Evolutionary conservation across 2,113 vertebrate genomes (phyloP).

Genomic region (Ornithorhynchus anatinus): DNA sequence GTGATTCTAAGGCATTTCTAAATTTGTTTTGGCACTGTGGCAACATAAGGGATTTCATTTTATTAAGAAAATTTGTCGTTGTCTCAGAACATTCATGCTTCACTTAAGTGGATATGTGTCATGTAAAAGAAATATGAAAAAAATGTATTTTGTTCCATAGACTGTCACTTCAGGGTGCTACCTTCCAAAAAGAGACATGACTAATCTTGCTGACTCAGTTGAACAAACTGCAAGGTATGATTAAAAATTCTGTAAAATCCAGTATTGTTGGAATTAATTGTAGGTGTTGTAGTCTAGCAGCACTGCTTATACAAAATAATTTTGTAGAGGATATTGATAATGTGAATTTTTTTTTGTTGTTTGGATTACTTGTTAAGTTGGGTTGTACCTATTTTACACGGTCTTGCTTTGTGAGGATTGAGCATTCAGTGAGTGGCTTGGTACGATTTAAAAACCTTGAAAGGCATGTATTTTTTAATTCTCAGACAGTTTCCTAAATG

Average conservation of each 20-base stretch:
- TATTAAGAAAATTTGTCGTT: background rate
- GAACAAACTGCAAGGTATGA: slow-evolving; percentile 47
- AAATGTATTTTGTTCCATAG: slow-evolving; percentile 36
- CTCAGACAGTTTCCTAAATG: too few species aligned
- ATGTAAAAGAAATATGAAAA: background rate
- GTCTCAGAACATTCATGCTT: background rate
- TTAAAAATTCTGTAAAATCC: background rate
- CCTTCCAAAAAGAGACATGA: slow-evolving; percentile 41
- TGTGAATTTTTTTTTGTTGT: too few species aligned
- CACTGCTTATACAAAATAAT: too few species aligned
- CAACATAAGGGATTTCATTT: too few species aligned
- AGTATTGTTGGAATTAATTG: background rate
- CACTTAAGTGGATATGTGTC: background rate
- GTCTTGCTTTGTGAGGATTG: too few species aligned
- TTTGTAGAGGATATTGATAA: background rate
- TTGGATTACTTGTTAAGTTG: too few species aligned
- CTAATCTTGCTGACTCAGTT: slow-evolving; percentile 37
- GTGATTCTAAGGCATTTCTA: too few species aligned
- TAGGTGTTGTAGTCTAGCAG: background rate
- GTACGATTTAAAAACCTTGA: too few species aligned
- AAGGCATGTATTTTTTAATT: too few species aligned
- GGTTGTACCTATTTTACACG: too few species aligned
- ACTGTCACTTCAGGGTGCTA: slow-evolving; percentile 23
- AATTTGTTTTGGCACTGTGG: too few species aligned
- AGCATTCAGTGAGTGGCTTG: too few species aligned